phyloP scores from a whole-genome alignment of 1,140 invertebrate species.

The Bombus terrestris region DNA sequence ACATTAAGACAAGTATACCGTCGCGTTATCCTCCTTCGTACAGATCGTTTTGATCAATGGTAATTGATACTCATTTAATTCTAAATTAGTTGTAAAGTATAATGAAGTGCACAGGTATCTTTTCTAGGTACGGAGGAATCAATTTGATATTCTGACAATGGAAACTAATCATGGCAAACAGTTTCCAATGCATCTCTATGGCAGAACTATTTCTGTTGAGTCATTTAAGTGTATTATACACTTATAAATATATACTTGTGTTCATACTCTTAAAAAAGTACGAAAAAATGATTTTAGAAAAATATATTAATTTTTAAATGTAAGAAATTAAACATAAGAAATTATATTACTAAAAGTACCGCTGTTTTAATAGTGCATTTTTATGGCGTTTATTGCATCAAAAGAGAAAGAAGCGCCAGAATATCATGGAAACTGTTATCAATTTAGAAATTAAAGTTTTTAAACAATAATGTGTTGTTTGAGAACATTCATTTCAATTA shows the following conservation, averaged over 20 bases:
- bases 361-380: constrained; percentile 53
- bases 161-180: constrained; percentile 48
- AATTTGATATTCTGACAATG: constrained; percentile 42
- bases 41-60: constrained; percentile 84
- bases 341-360: constrained; percentile 19
- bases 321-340: constrained; percentile 34
- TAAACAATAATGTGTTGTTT: constrained; percentile 23
- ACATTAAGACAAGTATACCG: constrained; percentile 83
- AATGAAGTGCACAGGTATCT: background rate
- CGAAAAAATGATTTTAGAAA: constrained; percentile 55
- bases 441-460: constrained; percentile 40
- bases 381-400: background rate
- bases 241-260: constrained; percentile 57
- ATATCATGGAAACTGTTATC: constrained; percentile 31
- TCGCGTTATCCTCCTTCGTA: constrained; percentile 87
- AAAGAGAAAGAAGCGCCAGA: background rate
- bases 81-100: background rate
- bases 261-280: constrained; percentile 42
- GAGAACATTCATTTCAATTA: constrained; percentile 42
- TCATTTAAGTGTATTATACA: constrained; percentile 58
- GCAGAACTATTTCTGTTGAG: constrained; percentile 45
- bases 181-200: constrained; percentile 55
- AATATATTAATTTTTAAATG: constrained; percentile 54
- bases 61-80: constrained; percentile 38
- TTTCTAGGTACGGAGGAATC: constrained; percentile 41